These are phyloP conservation scores for Phaedon cochleariae DNA, from an alignment of 2,888 invertebrate species.

Conservation along the genomic window DNA sequence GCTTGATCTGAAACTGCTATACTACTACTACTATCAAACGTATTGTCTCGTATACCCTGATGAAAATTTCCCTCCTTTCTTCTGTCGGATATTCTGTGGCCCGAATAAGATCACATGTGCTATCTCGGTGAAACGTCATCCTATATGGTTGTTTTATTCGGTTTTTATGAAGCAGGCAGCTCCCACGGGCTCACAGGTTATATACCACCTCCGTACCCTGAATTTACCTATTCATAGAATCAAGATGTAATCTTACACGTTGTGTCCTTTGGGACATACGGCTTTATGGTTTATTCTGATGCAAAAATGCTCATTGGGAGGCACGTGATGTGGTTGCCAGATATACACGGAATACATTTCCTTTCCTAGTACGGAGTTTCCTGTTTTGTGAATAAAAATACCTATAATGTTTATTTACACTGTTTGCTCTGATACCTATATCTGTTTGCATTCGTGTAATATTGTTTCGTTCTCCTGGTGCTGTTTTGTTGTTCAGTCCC, in stretches of 20 bases:
- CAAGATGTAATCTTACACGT: conserved; percentile 50
- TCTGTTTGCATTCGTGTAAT: no score
- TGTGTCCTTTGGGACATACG: conserved; percentile 35
- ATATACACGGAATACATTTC: background rate
- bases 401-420: no score
- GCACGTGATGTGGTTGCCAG: conserved; percentile 3
- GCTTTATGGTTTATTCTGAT: conserved; percentile 35
- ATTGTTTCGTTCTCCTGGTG: no score
- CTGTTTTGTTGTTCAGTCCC: no score
- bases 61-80: conserved; percentile 6
- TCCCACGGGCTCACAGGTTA: conserved; percentile 52
- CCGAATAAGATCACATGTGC: conserved; percentile 43
- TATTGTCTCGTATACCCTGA: no score
- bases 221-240: conserved; percentile 60
- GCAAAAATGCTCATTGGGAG: conserved; percentile 19
- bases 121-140: conserved; percentile 53
- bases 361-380: no score
- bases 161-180: conserved; percentile 56
- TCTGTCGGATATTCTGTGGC: background rate
- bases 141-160: conserved; percentile 57
- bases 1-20: no score
- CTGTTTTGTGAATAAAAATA: no score
- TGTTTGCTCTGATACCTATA: no score
- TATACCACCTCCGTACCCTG: conserved; percentile 46
- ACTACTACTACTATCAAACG: no score